Conservation (phyloP, 1,140 invertebrate genomes). For the Hetaerina americana region DNA sequence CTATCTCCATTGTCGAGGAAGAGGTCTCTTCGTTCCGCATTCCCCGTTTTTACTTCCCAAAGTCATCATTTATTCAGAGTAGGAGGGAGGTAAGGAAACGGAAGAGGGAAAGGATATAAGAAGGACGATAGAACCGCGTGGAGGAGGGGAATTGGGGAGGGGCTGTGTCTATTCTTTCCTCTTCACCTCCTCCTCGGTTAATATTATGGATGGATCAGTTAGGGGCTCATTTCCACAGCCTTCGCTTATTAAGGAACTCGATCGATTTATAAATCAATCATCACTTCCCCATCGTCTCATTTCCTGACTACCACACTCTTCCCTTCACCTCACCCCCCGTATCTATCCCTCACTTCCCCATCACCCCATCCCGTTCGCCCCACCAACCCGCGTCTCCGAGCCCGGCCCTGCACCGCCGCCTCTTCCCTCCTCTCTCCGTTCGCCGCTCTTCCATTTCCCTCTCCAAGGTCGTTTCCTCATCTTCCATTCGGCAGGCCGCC, state of each 20-base stretch:
- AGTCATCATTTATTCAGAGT: neutral
- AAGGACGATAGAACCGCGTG: too few relatives aligned
- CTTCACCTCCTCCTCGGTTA: too few relatives aligned
- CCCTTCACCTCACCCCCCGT: neutral
- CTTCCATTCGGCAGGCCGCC: too few relatives aligned
- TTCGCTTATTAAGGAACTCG: neutral
- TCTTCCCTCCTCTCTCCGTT: too few relatives aligned
- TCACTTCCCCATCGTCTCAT: neutral
- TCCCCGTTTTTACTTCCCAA: neutral
- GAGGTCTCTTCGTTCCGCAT: neutral
- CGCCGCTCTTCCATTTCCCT: too few relatives aligned
- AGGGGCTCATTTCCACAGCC: neutral
- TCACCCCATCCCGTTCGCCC: neutral
- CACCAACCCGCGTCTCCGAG: too few relatives aligned
- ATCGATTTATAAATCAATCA: conserved; percentile 1
- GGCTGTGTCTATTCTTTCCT: neutral
- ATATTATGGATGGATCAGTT: neutral
- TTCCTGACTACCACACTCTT: neutral
- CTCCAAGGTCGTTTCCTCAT: too few relatives aligned
- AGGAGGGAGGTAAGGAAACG: too few relatives aligned
- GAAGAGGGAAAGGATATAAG: too few relatives aligned
- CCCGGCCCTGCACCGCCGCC: too few relatives aligned
- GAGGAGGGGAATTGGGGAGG: too few relatives aligned
- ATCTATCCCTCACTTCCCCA: neutral
- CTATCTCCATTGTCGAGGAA: neutral